Evolutionary conservation across 1,140 invertebrate species (phyloP).

Genomic region (Argopecten irradians): DNA sequence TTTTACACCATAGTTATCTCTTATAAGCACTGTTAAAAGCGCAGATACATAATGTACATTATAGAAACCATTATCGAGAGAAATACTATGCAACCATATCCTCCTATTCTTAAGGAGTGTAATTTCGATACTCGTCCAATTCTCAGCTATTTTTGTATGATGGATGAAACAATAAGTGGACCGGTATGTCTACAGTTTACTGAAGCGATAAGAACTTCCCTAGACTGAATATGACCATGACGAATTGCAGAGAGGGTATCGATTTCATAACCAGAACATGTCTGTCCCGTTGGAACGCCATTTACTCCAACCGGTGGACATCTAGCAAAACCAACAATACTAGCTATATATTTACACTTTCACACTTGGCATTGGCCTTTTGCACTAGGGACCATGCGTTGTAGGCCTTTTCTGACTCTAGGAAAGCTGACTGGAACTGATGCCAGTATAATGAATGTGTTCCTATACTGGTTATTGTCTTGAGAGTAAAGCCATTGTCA

Average conservation of each 20-base stretch:
- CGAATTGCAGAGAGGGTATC: background rate
- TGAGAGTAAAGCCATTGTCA: background rate
- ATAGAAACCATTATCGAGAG: background rate
- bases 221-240: background rate
- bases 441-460: slow-evolving; percentile 17
- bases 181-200: background rate
- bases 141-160: background rate
- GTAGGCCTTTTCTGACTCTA: background rate
- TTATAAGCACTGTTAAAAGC: background rate
- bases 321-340: background rate
- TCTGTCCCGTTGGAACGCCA: background rate
- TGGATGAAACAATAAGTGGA: background rate
- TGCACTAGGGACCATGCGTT: background rate
- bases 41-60: too few relatives aligned
- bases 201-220: background rate
- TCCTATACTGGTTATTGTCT: background rate
- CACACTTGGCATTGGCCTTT: slow-evolving; percentile 6
- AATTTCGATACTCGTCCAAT: background rate
- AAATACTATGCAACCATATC: background rate
- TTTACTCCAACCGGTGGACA: background rate
- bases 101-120: background rate
- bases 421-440: background rate
- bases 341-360: background rate
- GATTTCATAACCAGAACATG: slow-evolving; percentile 6
- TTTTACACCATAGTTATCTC: background rate